Evolutionary conservation across 2,888 invertebrate species (phyloP).

Genomic region (Dryomyza anilis): DNA sequence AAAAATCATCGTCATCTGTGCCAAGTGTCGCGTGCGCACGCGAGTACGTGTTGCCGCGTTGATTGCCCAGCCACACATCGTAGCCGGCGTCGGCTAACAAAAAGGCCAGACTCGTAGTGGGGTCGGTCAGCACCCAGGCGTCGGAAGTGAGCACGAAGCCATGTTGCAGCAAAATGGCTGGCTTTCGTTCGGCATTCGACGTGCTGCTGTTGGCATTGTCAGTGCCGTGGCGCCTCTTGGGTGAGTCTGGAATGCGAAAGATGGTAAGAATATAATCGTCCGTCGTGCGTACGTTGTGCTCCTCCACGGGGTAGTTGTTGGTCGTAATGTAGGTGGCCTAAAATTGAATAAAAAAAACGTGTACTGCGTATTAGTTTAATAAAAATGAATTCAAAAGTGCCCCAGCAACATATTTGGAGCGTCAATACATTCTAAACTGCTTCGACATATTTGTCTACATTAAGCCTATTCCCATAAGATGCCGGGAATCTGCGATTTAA

Average conservation of each 20-base stretch:
- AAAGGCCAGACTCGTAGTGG: slow-evolving; percentile 63
- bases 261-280: slow-evolving; percentile 81
- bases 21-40: slow-evolving; percentile 36
- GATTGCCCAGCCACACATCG: slow-evolving; percentile 48
- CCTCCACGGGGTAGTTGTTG: slow-evolving; percentile 67
- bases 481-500: no score
- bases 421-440: no score
- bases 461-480: no score
- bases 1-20: slow-evolving; percentile 31
- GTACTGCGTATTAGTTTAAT: no score
- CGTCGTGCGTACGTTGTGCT: slow-evolving; percentile 71
- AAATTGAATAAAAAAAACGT: no score
- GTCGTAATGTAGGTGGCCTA: neutral
- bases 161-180: slow-evolving; percentile 71
- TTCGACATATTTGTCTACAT: no score
- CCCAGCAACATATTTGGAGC: no score
- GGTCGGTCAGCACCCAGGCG: slow-evolving; percentile 77
- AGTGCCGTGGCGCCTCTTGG: slow-evolving; percentile 13
- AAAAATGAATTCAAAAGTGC: no score
- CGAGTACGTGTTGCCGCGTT: slow-evolving; percentile 43
- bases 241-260: slow-evolving; percentile 72
- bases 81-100: slow-evolving; percentile 44
- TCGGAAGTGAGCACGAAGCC: slow-evolving; percentile 79
- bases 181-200: slow-evolving; percentile 59
- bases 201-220: slow-evolving; percentile 26